phyloP scores from a whole-genome alignment of 2,113 vertebrate species.

The Albula glossodonta region DNA sequence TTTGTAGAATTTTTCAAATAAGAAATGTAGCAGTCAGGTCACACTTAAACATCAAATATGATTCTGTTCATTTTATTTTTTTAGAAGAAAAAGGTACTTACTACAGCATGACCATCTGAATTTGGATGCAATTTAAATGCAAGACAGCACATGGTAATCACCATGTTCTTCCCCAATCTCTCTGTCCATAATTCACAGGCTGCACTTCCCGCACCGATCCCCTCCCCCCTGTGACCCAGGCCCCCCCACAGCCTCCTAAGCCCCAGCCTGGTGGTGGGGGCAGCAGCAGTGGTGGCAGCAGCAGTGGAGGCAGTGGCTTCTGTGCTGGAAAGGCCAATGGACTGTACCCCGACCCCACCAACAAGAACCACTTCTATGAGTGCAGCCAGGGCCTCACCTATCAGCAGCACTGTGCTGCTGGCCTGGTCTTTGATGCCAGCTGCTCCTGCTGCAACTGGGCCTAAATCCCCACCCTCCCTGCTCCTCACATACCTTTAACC shows the following conservation, averaged over 20 bases:
- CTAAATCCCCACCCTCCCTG: slow-evolving; percentile 41
- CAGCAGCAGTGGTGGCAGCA: slow-evolving; percentile 25
- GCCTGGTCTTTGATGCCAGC: slow-evolving; percentile 63
- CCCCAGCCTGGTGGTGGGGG: neutral
- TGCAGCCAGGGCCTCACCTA: slow-evolving; percentile 56
- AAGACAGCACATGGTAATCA: neutral
- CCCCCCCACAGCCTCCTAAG: slow-evolving; percentile 31
- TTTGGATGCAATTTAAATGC: neutral
- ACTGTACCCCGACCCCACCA: slow-evolving; percentile 61
- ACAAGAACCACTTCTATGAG: slow-evolving; percentile 64
- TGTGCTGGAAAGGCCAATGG: slow-evolving; percentile 68
- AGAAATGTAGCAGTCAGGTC: neutral
- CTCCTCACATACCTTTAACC: neutral
- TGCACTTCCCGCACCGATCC: slow-evolving; percentile 35
- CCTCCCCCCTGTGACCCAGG: slow-evolving; percentile 40
- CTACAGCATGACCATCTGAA: neutral
- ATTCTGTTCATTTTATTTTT: neutral
- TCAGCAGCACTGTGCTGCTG: slow-evolving; percentile 22
- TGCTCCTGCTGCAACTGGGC: slow-evolving; percentile 76
- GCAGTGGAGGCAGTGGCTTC: slow-evolving; percentile 53
- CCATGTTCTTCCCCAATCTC: neutral
- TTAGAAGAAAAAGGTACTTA: neutral
- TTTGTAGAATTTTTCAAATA: no score
- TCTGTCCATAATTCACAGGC: slow-evolving; percentile 47
- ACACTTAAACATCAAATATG: no score